Base-by-base conservation (phyloP, 2,113 vertebrate species). In the Syngnathus typhle region DNA sequence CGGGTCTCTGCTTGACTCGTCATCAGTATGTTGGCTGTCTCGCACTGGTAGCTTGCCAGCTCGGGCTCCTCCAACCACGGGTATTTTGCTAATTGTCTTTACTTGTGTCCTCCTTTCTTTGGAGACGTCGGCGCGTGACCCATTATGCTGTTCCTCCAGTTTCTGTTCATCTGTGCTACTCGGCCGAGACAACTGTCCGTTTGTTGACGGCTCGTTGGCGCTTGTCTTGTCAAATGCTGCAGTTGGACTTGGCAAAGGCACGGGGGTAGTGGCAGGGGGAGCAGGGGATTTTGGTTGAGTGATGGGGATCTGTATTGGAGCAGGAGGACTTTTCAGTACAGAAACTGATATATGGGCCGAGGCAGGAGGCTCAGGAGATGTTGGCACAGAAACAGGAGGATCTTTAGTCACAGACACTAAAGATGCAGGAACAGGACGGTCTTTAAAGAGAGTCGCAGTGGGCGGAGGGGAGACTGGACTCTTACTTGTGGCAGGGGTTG, bases 61-160 rank as follows among this genome's bases (percentile, higher is more conserved):
- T 67, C 88, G 16, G 21, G 73, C 77, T 72, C 89, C 83, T 10
- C 90, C 64, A 13, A 91, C 79, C 58, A 87, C 82, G 73, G 89
- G 88, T 64, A 89, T 88, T 92, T 95, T 88, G 79, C 91, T 93
- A 52, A 70, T 64, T 64, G 63, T 38, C 83, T 89, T 91, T 32
- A 85, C 89, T 0, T 90, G 90, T 46, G 90, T 92, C 90, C 89
- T 96, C 75, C 92, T 95, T 76, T 95, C 95, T 2, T 88, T 93
- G 0, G 90, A 83, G 90, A 90, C 75, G 79, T 89, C 67, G 89
- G 54, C 38, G 44, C 38, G 74, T 36, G 72, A 55, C 52, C 81
- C 81, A 39, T 62, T 60, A 5, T 73, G 70, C n/a, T 64, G 69
- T 62, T 83, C 78, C 27, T 75, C 76, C 56, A 41, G 18, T 15